Percentiles rank a stretch among this genome's conserved stretches.
phyloP scores from a whole-genome alignment of 2,888 invertebrate species.

The Phasia obesa region DNA sequence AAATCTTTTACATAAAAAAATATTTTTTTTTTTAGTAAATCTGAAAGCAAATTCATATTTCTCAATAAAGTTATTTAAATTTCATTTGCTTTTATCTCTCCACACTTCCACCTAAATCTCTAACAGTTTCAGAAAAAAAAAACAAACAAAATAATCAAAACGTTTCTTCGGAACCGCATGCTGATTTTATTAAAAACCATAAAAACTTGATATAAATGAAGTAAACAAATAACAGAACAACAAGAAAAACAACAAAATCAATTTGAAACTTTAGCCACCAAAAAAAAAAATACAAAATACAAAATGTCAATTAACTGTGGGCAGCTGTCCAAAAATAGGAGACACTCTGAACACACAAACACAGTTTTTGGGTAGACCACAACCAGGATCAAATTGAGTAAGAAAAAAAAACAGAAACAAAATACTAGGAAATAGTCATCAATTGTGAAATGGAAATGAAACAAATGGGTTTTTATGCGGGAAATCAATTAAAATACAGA shows the following conservation, averaged over 20 bases:
- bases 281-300: conserved; percentile 11
- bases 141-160: background rate
- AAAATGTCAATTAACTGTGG: conserved; percentile 57
- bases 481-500: too few relatives aligned
- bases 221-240: background rate
- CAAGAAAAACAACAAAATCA: background rate
- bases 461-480: background rate
- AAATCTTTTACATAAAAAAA: too few relatives aligned
- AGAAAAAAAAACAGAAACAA: background rate
- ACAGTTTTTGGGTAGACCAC: conserved; percentile 17
- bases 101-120: background rate
- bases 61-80: too few relatives aligned
- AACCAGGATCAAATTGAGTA: background rate
- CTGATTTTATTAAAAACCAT: conserved; percentile 41
- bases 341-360: background rate
- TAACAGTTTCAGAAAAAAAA: too few relatives aligned
- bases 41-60: too few relatives aligned
- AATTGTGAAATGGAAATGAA: conserved; percentile 8
- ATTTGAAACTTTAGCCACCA: background rate
- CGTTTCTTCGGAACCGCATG: conserved; percentile 3
- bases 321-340: conserved; percentile 21
- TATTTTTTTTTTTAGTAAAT: too few relatives aligned
- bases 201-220: conserved; percentile 30
- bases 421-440: conserved; percentile 25
- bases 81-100: too few relatives aligned